Percentiles rank a stretch among this genome's conserved stretches.
Evolutionary conservation across 2,888 invertebrate species (phyloP).

Genomic region (Drosophila infuscata): DNA sequence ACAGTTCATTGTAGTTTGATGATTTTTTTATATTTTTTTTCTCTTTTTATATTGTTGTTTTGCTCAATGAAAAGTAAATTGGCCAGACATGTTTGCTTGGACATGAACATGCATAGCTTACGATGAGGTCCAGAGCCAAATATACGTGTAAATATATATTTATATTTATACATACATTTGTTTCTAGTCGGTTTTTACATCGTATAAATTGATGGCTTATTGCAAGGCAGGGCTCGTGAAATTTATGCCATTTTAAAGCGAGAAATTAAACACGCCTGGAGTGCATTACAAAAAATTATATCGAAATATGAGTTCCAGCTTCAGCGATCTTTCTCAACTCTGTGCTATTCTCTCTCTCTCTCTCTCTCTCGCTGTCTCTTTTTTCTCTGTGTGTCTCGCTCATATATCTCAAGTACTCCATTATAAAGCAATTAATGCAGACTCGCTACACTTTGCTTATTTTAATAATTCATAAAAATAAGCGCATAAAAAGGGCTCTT

Average conservation of each 20-base stretch:
- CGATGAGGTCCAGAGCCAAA: constrained; percentile 57
- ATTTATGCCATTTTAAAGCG: constrained; percentile 82
- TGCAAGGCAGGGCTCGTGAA: constrained; percentile 55
- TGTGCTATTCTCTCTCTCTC: constrained; percentile 10
- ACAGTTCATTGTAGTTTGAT: constrained; percentile 50
- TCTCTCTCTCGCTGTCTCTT: not conserved
- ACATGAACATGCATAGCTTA: constrained; percentile 59
- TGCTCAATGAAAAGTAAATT: constrained; percentile 77
- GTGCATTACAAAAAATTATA: constrained; percentile 80
- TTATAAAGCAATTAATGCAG: constrained; percentile 79
- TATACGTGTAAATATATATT: constrained; percentile 18
- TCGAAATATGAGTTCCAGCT: constrained; percentile 69
- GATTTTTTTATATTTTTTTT: constrained; percentile 12
- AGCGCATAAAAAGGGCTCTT: constrained; percentile 71
- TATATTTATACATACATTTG: constrained; percentile 24
- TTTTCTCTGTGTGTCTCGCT: constrained; percentile 9
- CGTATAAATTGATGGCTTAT: constrained; percentile 63
- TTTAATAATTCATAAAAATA: constrained; percentile 78
- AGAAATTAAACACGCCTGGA: constrained; percentile 81
- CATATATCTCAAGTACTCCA: constrained; percentile 42
- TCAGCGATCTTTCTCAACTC: constrained; percentile 1
- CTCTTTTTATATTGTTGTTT: constrained; percentile 9
- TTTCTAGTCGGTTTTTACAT: constrained; percentile 30
- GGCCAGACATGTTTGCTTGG: constrained; percentile 56
- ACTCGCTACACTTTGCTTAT: constrained; percentile 65